Evolutionary conservation across 2,797 vertebrate species (phyloP), one percentile per base, ranked within the genome.

Genomic region (Streptopelia turtur): DNA sequence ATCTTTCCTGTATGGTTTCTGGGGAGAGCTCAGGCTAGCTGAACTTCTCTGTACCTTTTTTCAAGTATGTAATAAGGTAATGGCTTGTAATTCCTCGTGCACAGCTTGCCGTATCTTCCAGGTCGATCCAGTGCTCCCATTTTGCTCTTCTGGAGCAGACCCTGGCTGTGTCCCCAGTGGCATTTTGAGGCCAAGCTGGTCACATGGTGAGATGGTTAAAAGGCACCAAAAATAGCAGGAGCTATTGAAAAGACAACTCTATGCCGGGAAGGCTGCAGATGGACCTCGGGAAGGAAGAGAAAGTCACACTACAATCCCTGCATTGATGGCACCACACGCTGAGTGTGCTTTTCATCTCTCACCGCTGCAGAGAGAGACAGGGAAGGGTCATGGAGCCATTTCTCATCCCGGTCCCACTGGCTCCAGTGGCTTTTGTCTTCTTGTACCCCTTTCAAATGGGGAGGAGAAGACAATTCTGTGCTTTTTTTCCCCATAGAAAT

Each of bases 211-310:
- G 82, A 53, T 9, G 39, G 68, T 74, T 80, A 49, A 92, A 92
- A 94, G 64, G 69, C 55, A 68, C 60, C 24, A 11, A 88, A 60
- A 88, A 94, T 69, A 95, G 74, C 76, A 28, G 61, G 37, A 45
- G 21, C 69, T 72, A 35, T n/a, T 93, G 88, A 93, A 92, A 96
- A 96, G 64, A 87, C 69, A 78, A 82, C 77, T 89, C 41, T 66
- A n/a, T 92, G 93, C 80, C 1, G 43, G 65, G 56, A 63, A 96
- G 61, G 60, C 85, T 52, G 56, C 71, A 56, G 86, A 12, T 6
- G 0, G 88, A 63, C 68, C 65, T 84, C 10, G 9, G 82, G 68
- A 94, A 95, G 92, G 74, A 49, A 89, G 72, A 35, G 60, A 86
- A 94, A 78, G 45, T 20, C 3, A 11, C n/a, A 1, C 45, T 61